Conservation (phyloP, 2,888 invertebrate genomes). For the Synergus itoensis region DNA sequence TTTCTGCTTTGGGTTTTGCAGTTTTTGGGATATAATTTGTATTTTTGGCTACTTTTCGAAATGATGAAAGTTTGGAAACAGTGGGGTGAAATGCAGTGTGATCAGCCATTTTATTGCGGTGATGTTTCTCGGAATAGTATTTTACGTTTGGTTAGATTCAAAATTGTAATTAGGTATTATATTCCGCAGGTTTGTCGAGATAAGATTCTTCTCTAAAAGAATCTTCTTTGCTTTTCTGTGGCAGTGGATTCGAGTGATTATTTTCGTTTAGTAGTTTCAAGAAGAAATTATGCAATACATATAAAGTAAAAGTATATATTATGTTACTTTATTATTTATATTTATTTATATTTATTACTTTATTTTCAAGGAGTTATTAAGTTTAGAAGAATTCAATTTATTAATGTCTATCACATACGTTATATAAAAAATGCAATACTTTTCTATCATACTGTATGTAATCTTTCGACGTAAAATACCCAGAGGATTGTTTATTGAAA, state of each 20-base stretch:
- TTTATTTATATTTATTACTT: too few species aligned
- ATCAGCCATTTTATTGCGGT: constrained; percentile 1
- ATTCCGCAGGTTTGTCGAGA: too few species aligned
- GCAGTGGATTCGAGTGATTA: too few species aligned
- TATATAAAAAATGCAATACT: too few species aligned
- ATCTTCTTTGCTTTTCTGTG: too few species aligned
- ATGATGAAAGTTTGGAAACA: not conserved
- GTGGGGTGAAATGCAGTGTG: not conserved
- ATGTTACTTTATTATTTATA: too few species aligned
- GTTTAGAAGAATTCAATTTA: too few species aligned
- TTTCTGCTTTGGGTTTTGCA: not conserved
- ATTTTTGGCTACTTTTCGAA: not conserved
- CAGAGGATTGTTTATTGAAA: not conserved
- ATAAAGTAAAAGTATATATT: too few species aligned
- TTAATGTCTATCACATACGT: too few species aligned
- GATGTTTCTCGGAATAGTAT: not conserved
- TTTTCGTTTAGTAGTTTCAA: not conserved
- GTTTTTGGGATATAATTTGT: not conserved
- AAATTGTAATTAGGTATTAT: not conserved
- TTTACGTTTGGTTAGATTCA: not conserved
- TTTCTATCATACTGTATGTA: not conserved
- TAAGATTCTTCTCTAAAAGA: too few species aligned
- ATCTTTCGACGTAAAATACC: not conserved
- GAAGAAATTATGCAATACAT: not conserved
- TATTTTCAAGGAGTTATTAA: too few species aligned